Evolutionary conservation across 2,888 invertebrate species (phyloP).

Genomic region (Meandrusa payeni): DNA sequence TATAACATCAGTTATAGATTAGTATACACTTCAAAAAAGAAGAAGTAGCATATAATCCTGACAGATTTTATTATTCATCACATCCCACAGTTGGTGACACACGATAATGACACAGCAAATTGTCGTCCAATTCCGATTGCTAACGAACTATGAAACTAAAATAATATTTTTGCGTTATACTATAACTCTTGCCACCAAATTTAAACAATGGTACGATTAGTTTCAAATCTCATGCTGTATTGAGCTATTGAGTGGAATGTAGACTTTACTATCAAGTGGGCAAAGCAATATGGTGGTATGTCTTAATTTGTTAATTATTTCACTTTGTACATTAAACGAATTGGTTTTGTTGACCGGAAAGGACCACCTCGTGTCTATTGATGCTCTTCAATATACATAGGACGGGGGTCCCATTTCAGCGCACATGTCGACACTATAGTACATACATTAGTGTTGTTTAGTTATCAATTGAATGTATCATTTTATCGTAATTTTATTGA

Average conservation of each 20-base stretch:
- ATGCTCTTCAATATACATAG: slow-evolving; percentile 25
- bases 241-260: background rate
- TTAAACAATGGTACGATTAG: too few species aligned
- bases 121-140: too few species aligned
- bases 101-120: too few species aligned
- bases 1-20: too few species aligned
- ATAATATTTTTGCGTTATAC: too few species aligned
- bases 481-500: slow-evolving; percentile 20
- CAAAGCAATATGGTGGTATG: slow-evolving; percentile 51
- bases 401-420: slow-evolving; percentile 5
- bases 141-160: too few species aligned
- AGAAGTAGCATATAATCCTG: too few species aligned
- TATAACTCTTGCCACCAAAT: too few species aligned
- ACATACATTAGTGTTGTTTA: slow-evolving; percentile 15
- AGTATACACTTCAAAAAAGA: too few species aligned
- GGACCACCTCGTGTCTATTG: slow-evolving; percentile 49
- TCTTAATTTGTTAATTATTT: slow-evolving; percentile 37
- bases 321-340: slow-evolving; percentile 27
- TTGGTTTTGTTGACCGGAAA: slow-evolving; percentile 40
- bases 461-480: slow-evolving; percentile 12
- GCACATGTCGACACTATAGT: slow-evolving; percentile 4
- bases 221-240: too few species aligned
- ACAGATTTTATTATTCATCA: too few species aligned
- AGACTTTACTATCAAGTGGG: slow-evolving; percentile 30
- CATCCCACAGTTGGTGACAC: too few species aligned